Base-by-base conservation (phyloP, 64 coral and sea anemone species). In the Stichodactyla helianthus region DNA sequence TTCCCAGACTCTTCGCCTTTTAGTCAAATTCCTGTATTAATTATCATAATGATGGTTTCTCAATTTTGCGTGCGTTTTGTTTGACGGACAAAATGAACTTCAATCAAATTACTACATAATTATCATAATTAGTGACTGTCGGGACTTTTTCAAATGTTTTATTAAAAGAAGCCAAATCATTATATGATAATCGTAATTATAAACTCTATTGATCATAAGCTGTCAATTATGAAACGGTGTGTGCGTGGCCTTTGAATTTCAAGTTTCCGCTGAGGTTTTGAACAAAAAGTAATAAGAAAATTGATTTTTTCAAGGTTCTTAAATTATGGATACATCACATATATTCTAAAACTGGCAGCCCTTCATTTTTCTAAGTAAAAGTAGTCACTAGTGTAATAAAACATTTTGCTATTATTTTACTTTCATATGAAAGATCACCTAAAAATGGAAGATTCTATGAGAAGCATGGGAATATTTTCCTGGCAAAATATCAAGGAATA, bases 1-100 rank as follows among this genome's bases (percentile, higher is more conserved):
- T 74, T 74, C 68, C 68, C 68, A 74, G 25, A 74, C 68, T 74
- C 26, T 74, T 74, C 68, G 68, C 68, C 68, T 74, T 74, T 74
- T 74, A 74, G 68, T 74, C 68, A 74, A 74, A 74, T 74, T 23
- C 35, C 68, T 74, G 68, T 74, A 74, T 65, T 74, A 31, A 74
- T 74, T 74, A 74, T 14, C 22, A 74, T 31, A 31, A 74, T 74
- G 13, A 74, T 26, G 25, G 10, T 13, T 74, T 20, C 26, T 65
- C 25, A 31, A 13, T 74, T 74, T 74, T 74, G 68, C 68, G 68
- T 74, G 25, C 12, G 68, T 74, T 27, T 74, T 27, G 7, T 31
- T 28, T 26, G 68, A 23, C 6, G 10, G 12, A 31, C 20, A 74
- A 31, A 71, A 74, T 31, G 7, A 4, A 74, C 68, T 18, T 5